phyloP scores from a whole-genome alignment of 1,140 invertebrate species.

The Macrotrachela quadricornifera region DNA sequence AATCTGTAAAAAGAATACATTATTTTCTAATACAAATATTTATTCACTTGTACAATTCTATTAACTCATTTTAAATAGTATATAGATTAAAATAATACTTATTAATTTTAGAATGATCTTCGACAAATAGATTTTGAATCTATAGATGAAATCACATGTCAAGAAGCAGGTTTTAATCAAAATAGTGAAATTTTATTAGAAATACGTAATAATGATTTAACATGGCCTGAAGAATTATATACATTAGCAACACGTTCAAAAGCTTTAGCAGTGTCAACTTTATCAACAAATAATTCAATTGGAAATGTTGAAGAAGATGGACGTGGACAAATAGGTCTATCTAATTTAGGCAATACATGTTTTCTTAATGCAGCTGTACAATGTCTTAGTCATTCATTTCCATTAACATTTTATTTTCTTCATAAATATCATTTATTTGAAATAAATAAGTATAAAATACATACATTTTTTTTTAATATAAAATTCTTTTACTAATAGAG shows the following conservation, averaged over 20 bases:
- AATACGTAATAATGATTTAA: conserved; percentile 58
- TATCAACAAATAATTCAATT: neutral
- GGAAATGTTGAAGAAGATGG: too few relatives aligned
- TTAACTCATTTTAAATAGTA: too few relatives aligned
- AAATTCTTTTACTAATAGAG: neutral
- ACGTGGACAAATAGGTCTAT: conserved; percentile 40
- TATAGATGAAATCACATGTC: too few relatives aligned
- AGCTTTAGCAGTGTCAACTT: neutral
- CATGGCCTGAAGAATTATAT: conserved; percentile 67
- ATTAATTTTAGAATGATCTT: too few relatives aligned
- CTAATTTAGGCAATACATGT: conserved; percentile 83
- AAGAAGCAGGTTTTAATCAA: too few relatives aligned
- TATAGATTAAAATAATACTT: too few relatives aligned
- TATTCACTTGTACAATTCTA: too few relatives aligned
- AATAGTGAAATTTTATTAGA: conserved; percentile 9
- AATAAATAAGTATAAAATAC: neutral
- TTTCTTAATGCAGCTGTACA: conserved; percentile 82
- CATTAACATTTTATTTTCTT: conserved; percentile 13
- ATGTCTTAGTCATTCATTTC: conserved; percentile 32
- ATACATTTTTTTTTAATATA: neutral
- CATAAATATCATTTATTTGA: neutral
- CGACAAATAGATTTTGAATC: too few relatives aligned
- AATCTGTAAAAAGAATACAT: too few relatives aligned
- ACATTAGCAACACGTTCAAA: neutral
- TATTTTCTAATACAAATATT: too few relatives aligned